Conservation (phyloP, 2,797 vertebrate species). For the Ceryle rudis region DNA sequence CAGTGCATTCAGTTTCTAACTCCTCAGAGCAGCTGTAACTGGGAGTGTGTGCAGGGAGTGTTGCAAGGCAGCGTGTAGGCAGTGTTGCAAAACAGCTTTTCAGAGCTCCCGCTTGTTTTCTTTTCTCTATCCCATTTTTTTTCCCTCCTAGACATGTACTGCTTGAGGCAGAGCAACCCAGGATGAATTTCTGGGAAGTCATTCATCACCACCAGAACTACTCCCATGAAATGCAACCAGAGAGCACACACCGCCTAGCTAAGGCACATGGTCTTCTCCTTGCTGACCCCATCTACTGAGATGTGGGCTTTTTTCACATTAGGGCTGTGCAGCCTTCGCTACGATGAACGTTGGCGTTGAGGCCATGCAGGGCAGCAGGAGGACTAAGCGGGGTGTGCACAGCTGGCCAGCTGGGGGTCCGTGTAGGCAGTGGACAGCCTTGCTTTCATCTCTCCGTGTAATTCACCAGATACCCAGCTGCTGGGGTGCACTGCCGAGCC, state of each 20-base stretch:
- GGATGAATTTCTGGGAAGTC: background rate
- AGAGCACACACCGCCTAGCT: accelerated
- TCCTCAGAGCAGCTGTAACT: background rate
- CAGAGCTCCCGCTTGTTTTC: background rate
- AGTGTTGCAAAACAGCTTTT: background rate
- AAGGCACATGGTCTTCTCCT: background rate
- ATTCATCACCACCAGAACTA: background rate
- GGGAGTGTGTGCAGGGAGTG: too few relatives aligned
- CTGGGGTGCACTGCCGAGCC: too few relatives aligned
- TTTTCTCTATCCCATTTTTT: background rate
- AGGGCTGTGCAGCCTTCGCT: background rate
- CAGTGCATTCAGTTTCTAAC: background rate
- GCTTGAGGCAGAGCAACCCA: background rate
- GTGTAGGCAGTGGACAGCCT: accelerated
- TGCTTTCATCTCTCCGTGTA: background rate
- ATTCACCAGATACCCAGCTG: background rate
- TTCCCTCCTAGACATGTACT: background rate
- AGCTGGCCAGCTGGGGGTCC: background rate
- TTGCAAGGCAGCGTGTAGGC: too few relatives aligned
- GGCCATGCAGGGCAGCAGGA: accelerated
- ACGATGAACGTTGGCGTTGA: accelerated
- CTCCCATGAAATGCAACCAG: background rate
- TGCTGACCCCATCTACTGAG: background rate
- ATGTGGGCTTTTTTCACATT: accelerated
- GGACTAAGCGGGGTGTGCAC: accelerated